Evolutionary conservation across 2,797 vertebrate genomes (phyloP), one percentile per base, ranked within the genome.

Genomic region (Pseudocheirus occidentalis): DNA sequence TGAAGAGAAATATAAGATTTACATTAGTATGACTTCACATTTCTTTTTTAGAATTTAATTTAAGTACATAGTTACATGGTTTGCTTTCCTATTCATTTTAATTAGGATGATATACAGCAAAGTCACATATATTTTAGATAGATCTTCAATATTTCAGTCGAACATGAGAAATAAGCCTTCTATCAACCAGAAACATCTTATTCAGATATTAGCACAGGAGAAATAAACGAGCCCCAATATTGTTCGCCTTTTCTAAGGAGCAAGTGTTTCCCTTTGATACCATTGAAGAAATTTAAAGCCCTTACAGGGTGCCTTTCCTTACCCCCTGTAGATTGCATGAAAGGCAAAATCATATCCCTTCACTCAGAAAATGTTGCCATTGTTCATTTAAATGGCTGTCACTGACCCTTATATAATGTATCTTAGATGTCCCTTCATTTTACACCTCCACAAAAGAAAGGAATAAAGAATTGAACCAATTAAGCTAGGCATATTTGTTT

Each of bases 311-410:
- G n/a, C n/a, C n/a, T n/a, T n/a, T n/a, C n/a, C n/a, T n/a, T n/a
- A n/a, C n/a, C n/a, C n/a, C n/a, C n/a, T 90, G 12, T 6, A 89
- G 96, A 4, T 96, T 93, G 94, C 94, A 66, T 28, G 31, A 34
- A 27, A 93, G 94, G 18, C 93, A 96, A 94, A 95, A n/a, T 94
- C 58, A 95, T 93, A 95, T 16, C 66, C 18, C 90, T 96, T 93
- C 53, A 28, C 55, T 89, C 81, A 94, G 92, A 94, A 97, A 93
- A 16, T 66, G 90, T 62, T 57, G 91, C 1, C n/a, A 54, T 0
- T 0, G 54, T 53, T 14, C 13, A 11, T 92, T 95, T 96, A 94
- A 92, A 92, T 95, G 92, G 31, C 50, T 52, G 50, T 52, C 50
- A 52, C 54, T 55, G 11, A 5, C 55, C 0, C 93, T 62, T 2